Percentiles rank a stretch among this genome's conserved stretches.
Evolutionary conservation across 1,140 invertebrate species (phyloP).

Genomic region (Halesus radiatus): DNA sequence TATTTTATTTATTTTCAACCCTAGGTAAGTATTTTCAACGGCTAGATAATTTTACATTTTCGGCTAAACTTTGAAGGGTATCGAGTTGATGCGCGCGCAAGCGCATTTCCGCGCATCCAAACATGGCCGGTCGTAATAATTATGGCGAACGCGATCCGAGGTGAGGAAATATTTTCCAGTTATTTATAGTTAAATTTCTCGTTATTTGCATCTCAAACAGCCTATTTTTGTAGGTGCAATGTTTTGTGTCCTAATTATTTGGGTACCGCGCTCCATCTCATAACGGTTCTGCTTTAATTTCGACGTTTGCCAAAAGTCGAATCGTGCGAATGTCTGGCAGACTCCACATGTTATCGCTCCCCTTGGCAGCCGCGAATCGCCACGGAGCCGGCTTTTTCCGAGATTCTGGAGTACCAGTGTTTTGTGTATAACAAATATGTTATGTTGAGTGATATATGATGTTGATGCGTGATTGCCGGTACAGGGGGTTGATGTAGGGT

Average conservation of each 20-base stretch:
- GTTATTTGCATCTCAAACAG: slow-evolving; percentile 9
- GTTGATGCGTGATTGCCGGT: neutral
- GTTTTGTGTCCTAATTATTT: slow-evolving; percentile 7
- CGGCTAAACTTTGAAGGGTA: slow-evolving; percentile 38
- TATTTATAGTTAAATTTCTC: slow-evolving; percentile 32
- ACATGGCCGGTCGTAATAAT: slow-evolving; percentile 71
- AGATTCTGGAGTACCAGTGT: neutral
- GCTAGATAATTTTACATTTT: neutral
- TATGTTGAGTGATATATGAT: slow-evolving; percentile 41
- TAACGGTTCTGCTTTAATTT: slow-evolving; percentile 6
- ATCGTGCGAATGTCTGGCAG: slow-evolving; percentile 32
- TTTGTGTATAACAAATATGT: slow-evolving; percentile 59
- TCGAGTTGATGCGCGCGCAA: slow-evolving; percentile 62
- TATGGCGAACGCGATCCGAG: slow-evolving; percentile 70
- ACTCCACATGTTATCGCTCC: slow-evolving; percentile 45
- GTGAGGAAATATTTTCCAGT: slow-evolving; percentile 60
- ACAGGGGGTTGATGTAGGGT: slow-evolving; percentile 24
- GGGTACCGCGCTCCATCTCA: slow-evolving; percentile 5
- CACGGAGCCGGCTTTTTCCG: neutral
- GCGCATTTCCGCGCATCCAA: slow-evolving; percentile 67
- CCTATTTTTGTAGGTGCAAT: slow-evolving; percentile 4
- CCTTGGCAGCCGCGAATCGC: slow-evolving; percentile 62
- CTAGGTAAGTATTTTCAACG: too few species aligned
- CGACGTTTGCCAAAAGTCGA: slow-evolving; percentile 34
- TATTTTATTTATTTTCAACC: neutral